A percentile compares a stretch with the other conserved stretches of the same genome.
Evolutionary conservation across 2,113 vertebrate species (phyloP).

Genomic region (Heterotilapia buettikoferi): DNA sequence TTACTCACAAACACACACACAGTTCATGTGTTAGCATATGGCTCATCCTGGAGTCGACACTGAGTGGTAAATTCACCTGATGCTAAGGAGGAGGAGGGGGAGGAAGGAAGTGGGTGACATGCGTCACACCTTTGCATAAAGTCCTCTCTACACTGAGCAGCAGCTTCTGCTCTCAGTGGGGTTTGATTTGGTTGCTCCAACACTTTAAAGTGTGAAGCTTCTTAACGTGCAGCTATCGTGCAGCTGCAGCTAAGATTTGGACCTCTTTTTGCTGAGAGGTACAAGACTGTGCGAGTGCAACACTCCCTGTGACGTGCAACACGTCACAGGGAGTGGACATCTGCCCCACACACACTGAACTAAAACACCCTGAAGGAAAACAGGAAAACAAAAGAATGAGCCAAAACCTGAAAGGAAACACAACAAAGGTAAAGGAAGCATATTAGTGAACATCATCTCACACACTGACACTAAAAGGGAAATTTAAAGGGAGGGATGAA

Average conservation of each 20-base stretch:
- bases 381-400: neutral
- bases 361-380: neutral
- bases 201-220: neutral
- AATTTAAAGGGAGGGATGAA: neutral
- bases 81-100: neutral
- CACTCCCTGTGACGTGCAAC: too few species aligned
- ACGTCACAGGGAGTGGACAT: neutral
- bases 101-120: neutral
- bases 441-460: slow-evolving; percentile 4
- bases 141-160: neutral
- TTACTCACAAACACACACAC: neutral
- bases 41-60: slow-evolving; percentile 48
- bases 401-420: neutral
- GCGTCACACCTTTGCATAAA: slow-evolving; percentile 56
- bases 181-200: neutral
- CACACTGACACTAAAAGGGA: neutral
- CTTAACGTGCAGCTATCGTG: neutral
- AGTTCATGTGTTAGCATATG: slow-evolving; percentile 46
- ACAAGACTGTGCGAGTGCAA: neutral
- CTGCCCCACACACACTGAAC: neutral
- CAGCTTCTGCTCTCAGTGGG: neutral
- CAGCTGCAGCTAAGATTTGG: neutral
- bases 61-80: slow-evolving; percentile 50
- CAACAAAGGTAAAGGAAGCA: neutral
- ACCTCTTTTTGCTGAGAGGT: neutral